These are phyloP conservation scores for Macropis europaea DNA, from an alignment of 2,888 invertebrate species.

Conservation along the genomic window DNA sequence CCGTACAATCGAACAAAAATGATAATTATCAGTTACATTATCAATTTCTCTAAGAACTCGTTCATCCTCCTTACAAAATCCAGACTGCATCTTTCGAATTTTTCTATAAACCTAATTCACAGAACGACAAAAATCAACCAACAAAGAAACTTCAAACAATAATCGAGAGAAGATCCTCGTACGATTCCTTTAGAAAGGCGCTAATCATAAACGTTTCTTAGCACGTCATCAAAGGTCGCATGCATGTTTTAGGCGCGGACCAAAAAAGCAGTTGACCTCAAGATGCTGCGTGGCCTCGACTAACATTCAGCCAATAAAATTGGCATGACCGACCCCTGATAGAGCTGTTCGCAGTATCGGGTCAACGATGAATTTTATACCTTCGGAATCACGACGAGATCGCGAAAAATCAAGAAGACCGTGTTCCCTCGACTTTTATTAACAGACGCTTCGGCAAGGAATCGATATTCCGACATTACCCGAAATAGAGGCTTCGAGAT, in stretches of 20 bases:
- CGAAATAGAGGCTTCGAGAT: conserved; percentile 17
- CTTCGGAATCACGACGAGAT: background rate
- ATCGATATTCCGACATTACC: conserved; percentile 24
- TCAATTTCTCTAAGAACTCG: no score
- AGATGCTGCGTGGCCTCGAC: background rate
- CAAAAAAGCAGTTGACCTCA: conserved; percentile 7
- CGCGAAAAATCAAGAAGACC: background rate
- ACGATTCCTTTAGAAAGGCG: no score
- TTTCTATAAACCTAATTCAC: no score
- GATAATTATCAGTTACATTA: no score
- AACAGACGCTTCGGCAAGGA: background rate
- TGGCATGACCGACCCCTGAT: background rate
- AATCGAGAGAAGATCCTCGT: no score
- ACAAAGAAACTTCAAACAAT: no score
- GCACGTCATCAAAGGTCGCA: background rate
- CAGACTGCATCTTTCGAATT: no score
- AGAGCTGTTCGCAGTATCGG: background rate
- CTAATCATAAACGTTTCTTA: no score
- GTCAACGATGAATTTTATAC: conserved; percentile 40
- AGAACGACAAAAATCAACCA: no score
- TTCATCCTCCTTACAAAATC: no score
- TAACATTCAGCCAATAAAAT: conserved; percentile 11
- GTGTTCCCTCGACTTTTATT: background rate
- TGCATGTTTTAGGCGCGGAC: background rate
- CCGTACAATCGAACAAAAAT: no score